Base-by-base conservation (phyloP, 2,113 vertebrate genomes). In the Saimiri boliviensis region DNA sequence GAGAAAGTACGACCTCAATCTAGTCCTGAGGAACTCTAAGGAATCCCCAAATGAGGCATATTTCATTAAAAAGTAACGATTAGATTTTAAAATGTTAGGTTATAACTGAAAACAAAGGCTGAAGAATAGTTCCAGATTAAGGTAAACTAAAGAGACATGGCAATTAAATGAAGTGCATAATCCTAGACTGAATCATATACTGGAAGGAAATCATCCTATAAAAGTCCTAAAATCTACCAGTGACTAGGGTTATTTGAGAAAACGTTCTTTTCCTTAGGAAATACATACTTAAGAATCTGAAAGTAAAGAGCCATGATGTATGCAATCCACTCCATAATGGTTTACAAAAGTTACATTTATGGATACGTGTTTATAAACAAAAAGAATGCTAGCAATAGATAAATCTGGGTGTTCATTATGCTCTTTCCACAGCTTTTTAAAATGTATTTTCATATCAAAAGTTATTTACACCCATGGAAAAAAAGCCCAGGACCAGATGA, bases 81-180 rank as follows among this genome's bases (percentile, higher is more conserved):
- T 23, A 5, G 52, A 47, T 54, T 88, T 25, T 20, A 56, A 95
- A 93, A 71, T 42, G 9, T 82, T 52, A 63, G 7, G 10, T 42
- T 16, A 66, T 66, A 84, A 77, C 42, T 79, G 37, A 89, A 86
- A 97, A 88, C 25, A 89, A 23, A 87, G n/a, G 27, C 3, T 86
- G 25, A 94, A 4, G 2, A 94, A 89, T 0, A 86, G 10, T 66
- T 66, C 2, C 58, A 96, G 40, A 91, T 86, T 93, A 84, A 95
- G 45, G 8, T 77, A 92, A 93, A 73, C 37, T 70, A 94, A 80
- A 79, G 30, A 83, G 6, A 86, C 7, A 68, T 14, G 76, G 25
- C 42, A 81, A 49, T 93, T 80, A 76, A 87, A 74, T 92, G 32
- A 89, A 96, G 88, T 91, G n/a, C 74, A 49, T 84, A 71, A 76